Conservation (phyloP, 2,888 invertebrate species). For the Xylocampa areola region DNA sequence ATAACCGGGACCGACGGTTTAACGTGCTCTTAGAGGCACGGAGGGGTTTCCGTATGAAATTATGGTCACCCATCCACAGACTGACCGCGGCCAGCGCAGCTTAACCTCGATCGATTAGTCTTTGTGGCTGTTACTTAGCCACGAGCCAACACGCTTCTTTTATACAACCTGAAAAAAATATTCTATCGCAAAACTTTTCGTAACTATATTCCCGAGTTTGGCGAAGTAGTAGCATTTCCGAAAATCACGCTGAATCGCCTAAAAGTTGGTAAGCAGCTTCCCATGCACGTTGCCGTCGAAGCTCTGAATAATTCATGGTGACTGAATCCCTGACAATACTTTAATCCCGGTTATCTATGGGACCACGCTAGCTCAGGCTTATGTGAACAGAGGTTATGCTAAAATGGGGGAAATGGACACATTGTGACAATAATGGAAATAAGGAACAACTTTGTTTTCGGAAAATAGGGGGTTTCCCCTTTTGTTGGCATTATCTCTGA, state of each 20-base stretch:
- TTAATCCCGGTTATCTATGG: conserved; percentile 54
- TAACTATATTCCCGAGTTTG: conserved; percentile 3
- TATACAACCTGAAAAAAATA: neutral
- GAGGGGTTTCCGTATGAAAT: too few species aligned
- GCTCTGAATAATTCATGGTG: conserved; percentile 54
- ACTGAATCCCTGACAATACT: conserved; percentile 47
- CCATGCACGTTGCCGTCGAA: conserved; percentile 15
- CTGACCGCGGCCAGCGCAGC: too few species aligned
- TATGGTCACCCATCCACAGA: too few species aligned
- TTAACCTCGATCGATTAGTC: too few species aligned
- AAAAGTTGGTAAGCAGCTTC: conserved; percentile 46
- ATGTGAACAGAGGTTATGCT: conserved; percentile 18
- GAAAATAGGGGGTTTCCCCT: too few species aligned
- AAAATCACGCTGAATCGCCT: conserved; percentile 17
- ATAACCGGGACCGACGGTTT: too few species aligned
- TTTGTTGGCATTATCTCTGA: too few species aligned
- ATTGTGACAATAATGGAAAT: conserved; percentile 4
- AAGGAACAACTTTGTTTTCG: conserved; percentile 7
- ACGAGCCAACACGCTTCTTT: too few species aligned
- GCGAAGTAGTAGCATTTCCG: conserved; percentile 1
- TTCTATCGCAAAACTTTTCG: conserved; percentile 1
- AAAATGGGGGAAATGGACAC: conserved; percentile 12
- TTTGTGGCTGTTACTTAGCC: too few species aligned
- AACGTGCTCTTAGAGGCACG: too few species aligned
- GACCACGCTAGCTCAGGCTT: conserved; percentile 26